Evolutionary conservation across 2,797 vertebrate genomes (phyloP), one percentile per base, ranked within the genome.

Genomic region (Pelodytes ibericus): DNA sequence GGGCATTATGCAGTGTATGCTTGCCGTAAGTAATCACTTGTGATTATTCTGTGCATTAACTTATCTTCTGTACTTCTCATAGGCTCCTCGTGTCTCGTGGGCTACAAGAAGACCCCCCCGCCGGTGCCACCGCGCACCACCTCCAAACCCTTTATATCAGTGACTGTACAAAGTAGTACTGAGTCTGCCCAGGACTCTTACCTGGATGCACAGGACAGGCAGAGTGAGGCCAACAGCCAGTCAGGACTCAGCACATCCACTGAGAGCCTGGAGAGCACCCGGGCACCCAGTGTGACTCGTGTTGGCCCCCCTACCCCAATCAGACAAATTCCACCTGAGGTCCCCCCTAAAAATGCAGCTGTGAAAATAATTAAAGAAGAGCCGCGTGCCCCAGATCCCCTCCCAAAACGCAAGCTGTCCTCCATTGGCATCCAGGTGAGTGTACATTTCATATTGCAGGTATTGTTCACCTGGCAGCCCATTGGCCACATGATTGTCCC

Each of bases 371-470:
- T 91, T 81, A 92, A 90, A 84, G 90, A 89, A 11, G 93, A 95
- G 80, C 92, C 93, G 15, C 91, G 91, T 47, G 84, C 88, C 9
- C 94, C 92, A 75, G 89, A 85, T 0, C 87, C 86, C 72, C 79
- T 94, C 77, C 95, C 96, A 74, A 94, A 96, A 83, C 92, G 97
- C 86, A 99, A 99, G 87, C 93, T 99, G 56, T 99, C 97, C 0
- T 99, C 98, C 74, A 99, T 99, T 83, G 98, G 98, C 86, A 98
- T 99, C 91, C 98, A 99, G 94, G 97, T 99, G 91, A 79, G 93
- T 61, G 33, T 8, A 6, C 16, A 2, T 24, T 22, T 7, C 24
- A 53, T 24, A 7, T 44, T 44, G 3, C 41, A 13, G 10, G 13
- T 16, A 16, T 36, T 13, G 13, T n/a, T n/a, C n/a, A n/a, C n/a